Base-by-base conservation (phyloP, 2,888 invertebrate species). In the Endotricha flammealis region DNA sequence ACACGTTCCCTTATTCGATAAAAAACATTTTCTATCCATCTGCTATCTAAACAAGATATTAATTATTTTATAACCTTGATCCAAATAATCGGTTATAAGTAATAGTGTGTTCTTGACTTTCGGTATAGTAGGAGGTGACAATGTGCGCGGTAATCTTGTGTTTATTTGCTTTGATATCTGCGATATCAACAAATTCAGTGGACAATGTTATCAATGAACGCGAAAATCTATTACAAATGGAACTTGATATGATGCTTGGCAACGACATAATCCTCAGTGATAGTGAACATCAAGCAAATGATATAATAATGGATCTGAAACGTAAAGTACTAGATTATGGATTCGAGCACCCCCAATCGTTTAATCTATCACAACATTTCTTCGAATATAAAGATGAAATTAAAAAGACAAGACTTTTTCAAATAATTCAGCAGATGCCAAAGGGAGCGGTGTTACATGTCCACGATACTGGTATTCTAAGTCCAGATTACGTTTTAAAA, bases 391-490 rank as follows among this genome's bases (percentile, higher is more conserved):
- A 89, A 46, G 68, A 87, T 1, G 65, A 76, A 11, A 89, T 94
- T 1, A 88, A 90, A 9, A 55, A 78, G 0, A 91, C 92, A 0
- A 66, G 87, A 11, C 82, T 95, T 0, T 94, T 89, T 57, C 70
- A 89, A 46, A 62, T 93, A 1, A 88, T 95, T 1, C 75, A 88
- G 38, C 64, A 64, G 22, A 89, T 95, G 88, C 95, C 95, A 0
- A 95, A 95, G 73, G 95, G 93, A 0, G 91, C 89, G 0, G 85
- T 91, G 0, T 71, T 94, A 0, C 94, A 94, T 53, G 89, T 88
- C 0, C 94, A 94, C 48, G 90, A 92, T 46, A 90, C 90, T 0
- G 91, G 89, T 0, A 57, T 91, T 1, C 80, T 89, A 14, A 88
- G 90, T 14, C 83, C 89, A 0, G 90, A 91, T 40, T 92, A 88